phyloP scores from a whole-genome alignment of 1,140 invertebrate species.

The Aphelinus certus region DNA sequence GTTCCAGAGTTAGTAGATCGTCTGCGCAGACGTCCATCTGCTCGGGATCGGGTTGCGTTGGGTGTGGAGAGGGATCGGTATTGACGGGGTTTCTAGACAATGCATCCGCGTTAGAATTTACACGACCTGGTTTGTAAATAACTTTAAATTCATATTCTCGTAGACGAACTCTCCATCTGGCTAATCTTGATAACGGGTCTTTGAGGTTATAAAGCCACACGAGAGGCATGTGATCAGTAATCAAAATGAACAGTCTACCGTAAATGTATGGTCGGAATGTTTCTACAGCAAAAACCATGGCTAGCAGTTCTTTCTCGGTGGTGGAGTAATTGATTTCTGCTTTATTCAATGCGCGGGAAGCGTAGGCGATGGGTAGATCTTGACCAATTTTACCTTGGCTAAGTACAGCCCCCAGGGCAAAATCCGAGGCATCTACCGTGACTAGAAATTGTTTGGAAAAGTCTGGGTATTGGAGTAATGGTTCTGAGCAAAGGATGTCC shows the following conservation, averaged over 20 bases:
- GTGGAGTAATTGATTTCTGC: constrained; percentile 13
- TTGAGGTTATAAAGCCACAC: constrained; percentile 57
- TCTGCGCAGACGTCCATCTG: constrained; percentile 1
- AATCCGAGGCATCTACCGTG: neutral
- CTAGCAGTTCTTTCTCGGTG: constrained; percentile 17
- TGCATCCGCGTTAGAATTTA: constrained; percentile 39
- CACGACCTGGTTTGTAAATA: constrained; percentile 32
- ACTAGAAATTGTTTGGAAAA: constrained; percentile 10
- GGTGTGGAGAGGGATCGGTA: neutral
- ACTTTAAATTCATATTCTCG: constrained; percentile 50
- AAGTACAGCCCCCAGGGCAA: constrained; percentile 15
- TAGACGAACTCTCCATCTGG: constrained; percentile 41
- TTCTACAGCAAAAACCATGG: constrained; percentile 44
- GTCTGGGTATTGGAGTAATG: constrained; percentile 8
- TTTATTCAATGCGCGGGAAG: constrained; percentile 1
- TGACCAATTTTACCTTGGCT: neutral
- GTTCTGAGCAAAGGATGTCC: neutral
- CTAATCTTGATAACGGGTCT: constrained; percentile 39
- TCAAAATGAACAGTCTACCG: constrained; percentile 56
- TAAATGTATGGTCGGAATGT: constrained; percentile 59
- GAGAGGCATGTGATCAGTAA: constrained; percentile 62
- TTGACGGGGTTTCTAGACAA: constrained; percentile 32
- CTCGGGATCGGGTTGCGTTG: neutral
- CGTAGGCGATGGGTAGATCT: constrained; percentile 22
- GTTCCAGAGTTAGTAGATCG: neutral